phyloP scores from a whole-genome alignment of 2,797 vertebrate genomes.

The Anableps anableps region DNA sequence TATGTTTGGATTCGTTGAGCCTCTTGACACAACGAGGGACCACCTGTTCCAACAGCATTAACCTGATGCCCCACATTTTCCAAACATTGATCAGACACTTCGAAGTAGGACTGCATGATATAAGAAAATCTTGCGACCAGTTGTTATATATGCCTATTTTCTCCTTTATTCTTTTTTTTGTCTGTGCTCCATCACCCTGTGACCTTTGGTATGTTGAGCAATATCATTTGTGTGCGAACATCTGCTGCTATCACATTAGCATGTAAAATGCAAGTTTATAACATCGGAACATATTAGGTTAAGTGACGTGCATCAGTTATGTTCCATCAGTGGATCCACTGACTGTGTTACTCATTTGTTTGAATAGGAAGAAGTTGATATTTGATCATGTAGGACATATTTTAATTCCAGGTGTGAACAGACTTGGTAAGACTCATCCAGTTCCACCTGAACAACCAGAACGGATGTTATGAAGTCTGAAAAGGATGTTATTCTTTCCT shows the following conservation, averaged over 20 bases:
- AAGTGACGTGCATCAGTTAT: neutral
- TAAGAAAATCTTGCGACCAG: too few species aligned
- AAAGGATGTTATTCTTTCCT: neutral
- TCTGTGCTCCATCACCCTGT: too few species aligned
- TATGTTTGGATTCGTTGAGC: neutral
- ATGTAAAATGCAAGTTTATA: too few species aligned
- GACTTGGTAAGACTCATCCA: neutral
- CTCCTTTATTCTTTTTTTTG: too few species aligned
- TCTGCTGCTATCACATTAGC: too few species aligned
- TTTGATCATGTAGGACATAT: neutral
- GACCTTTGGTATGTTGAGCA: too few species aligned
- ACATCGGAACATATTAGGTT: neutral
- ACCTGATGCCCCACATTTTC: neutral
- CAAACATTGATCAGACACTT: too few species aligned
- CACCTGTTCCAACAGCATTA: neutral
- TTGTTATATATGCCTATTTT: too few species aligned
- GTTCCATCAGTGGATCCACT: too few species aligned
- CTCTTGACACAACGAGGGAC: neutral
- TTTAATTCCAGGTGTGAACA: neutral
- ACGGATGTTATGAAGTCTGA: neutral
- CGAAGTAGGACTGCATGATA: too few species aligned
- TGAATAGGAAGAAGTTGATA: neutral
- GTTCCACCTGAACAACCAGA: neutral
- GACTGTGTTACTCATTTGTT: neutral
- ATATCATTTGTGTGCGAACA: too few species aligned